These are phyloP conservation scores for Tragopan temminckii DNA, from an alignment of 2,797 vertebrate genomes.

Conservation along the genomic window DNA sequence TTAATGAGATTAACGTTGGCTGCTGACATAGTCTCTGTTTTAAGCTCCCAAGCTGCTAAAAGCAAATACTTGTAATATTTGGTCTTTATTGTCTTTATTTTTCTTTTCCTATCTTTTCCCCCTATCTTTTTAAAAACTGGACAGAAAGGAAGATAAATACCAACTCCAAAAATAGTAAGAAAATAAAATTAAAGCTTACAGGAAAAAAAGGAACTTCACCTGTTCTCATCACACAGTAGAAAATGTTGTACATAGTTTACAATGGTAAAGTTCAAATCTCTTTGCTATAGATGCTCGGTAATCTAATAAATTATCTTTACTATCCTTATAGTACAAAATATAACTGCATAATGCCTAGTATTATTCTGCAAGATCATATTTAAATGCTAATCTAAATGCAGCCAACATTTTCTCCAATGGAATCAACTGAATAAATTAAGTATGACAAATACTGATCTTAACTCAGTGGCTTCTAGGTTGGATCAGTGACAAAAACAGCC, in stretches of 20 bases:
- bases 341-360: neutral
- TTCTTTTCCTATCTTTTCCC: accelerated
- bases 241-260: neutral
- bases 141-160: neutral
- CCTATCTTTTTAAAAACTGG: neutral
- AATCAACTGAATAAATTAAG: constrained; percentile 43
- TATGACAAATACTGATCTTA: neutral
- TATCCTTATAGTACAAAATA: neutral
- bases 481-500: neutral
- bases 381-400: constrained; percentile 16
- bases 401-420: constrained; percentile 4
- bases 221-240: neutral
- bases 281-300: constrained; percentile 20
- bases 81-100: neutral
- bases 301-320: constrained; percentile 38
- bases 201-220: neutral
- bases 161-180: neutral
- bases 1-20: constrained; percentile 37
- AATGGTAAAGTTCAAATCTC: neutral
- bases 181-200: neutral
- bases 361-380: constrained; percentile 20
- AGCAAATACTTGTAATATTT: neutral
- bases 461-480: neutral
- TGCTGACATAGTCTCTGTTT: neutral
- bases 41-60: neutral